phyloP scores from a whole-genome alignment of 2,888 invertebrate genomes.

The Heliothis peltigera region DNA sequence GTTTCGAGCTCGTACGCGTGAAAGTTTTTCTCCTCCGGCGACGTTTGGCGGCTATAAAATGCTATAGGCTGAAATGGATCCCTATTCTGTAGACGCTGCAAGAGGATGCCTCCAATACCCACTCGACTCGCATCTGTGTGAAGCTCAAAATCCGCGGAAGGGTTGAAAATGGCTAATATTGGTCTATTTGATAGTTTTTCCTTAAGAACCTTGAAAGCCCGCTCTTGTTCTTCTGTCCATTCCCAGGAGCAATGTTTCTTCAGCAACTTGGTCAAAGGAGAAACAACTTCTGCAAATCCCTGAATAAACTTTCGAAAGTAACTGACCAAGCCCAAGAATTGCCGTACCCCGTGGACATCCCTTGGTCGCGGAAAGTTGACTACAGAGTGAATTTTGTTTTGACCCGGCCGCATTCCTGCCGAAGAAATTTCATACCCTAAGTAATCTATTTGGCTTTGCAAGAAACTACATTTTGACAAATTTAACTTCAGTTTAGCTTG shows the following conservation, averaged over 20 bases:
- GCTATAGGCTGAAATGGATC: background rate
- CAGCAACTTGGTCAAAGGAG: slow-evolving; percentile 14
- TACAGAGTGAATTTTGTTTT: slow-evolving; percentile 11
- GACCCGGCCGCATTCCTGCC: slow-evolving; percentile 13
- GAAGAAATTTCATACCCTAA: slow-evolving; percentile 26
- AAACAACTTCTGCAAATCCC: slow-evolving; percentile 13
- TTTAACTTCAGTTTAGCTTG: slow-evolving; percentile 12
- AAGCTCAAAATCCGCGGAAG: background rate
- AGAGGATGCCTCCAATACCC: background rate
- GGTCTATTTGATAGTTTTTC: background rate
- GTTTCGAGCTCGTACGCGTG: slow-evolving; percentile 1
- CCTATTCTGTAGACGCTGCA: background rate
- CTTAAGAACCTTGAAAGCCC: background rate
- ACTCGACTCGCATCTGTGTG: slow-evolving; percentile 1
- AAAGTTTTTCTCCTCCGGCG: background rate
- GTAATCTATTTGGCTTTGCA: slow-evolving; percentile 13
- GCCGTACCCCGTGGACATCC: slow-evolving; percentile 14
- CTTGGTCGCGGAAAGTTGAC: slow-evolving; percentile 12
- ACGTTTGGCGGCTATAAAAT: slow-evolving; percentile 9
- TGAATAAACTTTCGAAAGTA: slow-evolving; percentile 28
- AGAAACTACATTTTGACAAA: slow-evolving; percentile 21
- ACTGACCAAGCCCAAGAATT: slow-evolving; percentile 22
- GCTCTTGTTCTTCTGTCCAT: background rate
- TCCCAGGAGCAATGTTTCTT: slow-evolving; percentile 9
- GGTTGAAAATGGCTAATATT: background rate